Percentiles rank a stretch among this genome's conserved stretches.
Evolutionary conservation across 2,797 vertebrate genomes (phyloP).

Genomic region (Chelidonichthys spinosus): DNA sequence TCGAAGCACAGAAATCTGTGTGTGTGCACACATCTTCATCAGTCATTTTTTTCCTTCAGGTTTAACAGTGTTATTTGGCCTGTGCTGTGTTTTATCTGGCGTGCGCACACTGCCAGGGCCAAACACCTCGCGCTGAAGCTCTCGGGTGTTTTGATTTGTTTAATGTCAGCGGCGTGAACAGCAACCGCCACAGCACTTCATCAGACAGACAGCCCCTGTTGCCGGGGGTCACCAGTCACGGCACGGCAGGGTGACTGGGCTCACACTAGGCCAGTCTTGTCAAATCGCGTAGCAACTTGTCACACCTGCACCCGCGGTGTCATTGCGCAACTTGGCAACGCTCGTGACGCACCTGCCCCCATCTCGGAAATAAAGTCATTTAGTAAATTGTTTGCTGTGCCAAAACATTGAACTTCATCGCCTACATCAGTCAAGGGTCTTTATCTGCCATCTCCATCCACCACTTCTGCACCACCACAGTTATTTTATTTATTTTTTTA

Average conservation of each 20-base stretch:
- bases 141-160: conserved; percentile 58
- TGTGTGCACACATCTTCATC: not conserved
- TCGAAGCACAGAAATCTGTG: not conserved
- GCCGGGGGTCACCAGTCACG: conserved; percentile 51
- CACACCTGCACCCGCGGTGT: conserved; percentile 40
- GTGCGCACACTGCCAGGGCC: conserved; percentile 20
- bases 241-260: conserved; percentile 31
- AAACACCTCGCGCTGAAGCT: conserved; percentile 15
- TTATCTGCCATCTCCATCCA: conserved; percentile 64
- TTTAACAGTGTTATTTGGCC: conserved; percentile 29
- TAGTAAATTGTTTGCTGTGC: conserved; percentile 58
- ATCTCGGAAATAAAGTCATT: conserved; percentile 60
- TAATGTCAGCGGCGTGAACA: conserved; percentile 38
- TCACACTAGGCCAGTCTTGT: conserved; percentile 42
- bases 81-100: conserved; percentile 30
- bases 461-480: conserved; percentile 44
- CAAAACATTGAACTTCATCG: conserved; percentile 57
- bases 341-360: conserved; percentile 62
- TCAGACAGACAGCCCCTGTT: conserved; percentile 45
- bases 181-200: conserved; percentile 35
- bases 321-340: conserved; percentile 34
- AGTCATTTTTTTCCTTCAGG: not conserved
- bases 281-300: conserved; percentile 44
- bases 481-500: conserved; percentile 81
- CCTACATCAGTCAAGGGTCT: conserved; percentile 52